Evolutionary conservation across 2,797 vertebrate genomes (phyloP), one percentile per base, ranked within the genome.

Genomic region (Trematomus bernacchii): DNA sequence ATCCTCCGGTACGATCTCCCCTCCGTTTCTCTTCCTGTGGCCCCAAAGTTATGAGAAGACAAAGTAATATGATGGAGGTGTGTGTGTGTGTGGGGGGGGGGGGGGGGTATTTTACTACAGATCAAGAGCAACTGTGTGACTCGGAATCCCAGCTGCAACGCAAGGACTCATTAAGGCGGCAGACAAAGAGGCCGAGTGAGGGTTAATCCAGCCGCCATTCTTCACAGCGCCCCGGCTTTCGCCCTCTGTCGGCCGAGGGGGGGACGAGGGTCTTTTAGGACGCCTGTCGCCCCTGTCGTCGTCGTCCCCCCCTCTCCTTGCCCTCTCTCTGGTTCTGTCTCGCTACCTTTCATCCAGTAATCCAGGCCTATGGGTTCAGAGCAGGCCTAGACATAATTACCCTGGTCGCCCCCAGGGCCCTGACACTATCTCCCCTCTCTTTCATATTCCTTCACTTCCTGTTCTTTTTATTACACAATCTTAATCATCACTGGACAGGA

Each of bases 311-410:
- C 33, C 33, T 37, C 33, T 37, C 79, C 76, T 52, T 53, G 54
- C 90, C 87, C 66, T 89, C 86, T 67, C 73, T 88, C 86, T 46
- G 64, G 11, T 55, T 50, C 81, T 66, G 59, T 27, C 71, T 40
- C 73, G 71, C 90, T 82, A 93, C 90, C 94, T 97, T 96, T 96
- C 94, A 95, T 93, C 86, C 91, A 68, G 88, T 97, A 96, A 96
- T 97, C 95, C 95, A 46, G 85, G 93, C 92, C 93, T 91, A 89
- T 90, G 92, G 93, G 94, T 93, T 92, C 90, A 91, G 85, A 87
- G 88, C 68, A 4, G 84, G 80, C 94, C 94, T 87, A 91, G 75
- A 94, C 94, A 94, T 96, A 96, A 97, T 95, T 74, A 90, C 74
- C 74, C 80, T 80, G 78, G 55, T 47, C 16, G 5, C 55, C 78